Conservation (phyloP, 92 coral and sea anemone genomes). For the Palythoa caribaeorum region DNA sequence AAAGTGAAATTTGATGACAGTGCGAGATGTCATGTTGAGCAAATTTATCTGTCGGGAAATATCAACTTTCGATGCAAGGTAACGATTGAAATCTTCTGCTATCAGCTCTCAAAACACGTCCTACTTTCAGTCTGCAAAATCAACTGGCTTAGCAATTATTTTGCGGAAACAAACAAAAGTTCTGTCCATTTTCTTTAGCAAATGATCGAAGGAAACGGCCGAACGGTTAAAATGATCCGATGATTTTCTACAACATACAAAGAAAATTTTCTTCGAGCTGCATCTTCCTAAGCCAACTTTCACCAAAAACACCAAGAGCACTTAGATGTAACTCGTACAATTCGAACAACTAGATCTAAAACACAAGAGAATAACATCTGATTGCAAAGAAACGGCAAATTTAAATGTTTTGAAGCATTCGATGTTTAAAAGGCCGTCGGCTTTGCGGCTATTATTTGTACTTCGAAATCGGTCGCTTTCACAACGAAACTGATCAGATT, state of each 20-base stretch:
- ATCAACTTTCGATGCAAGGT: not conserved
- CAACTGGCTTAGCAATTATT: not conserved
- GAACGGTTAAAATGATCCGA: not conserved
- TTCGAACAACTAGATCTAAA: not conserved
- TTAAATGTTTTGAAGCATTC: not conserved
- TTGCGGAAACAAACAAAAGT: not conserved
- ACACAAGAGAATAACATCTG: not conserved
- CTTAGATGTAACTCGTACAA: not conserved
- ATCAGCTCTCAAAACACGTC: not conserved
- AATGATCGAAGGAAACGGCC: not conserved
- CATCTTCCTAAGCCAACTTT: not conserved
- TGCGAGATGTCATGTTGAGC: conserved; percentile 29
- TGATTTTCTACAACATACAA: not conserved
- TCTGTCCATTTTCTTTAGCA: not conserved
- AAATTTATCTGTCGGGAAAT: conserved; percentile 29
- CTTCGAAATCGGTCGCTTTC: not conserved
- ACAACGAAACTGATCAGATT: not conserved
- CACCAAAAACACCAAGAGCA: not conserved
- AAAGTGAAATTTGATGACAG: conserved; percentile 32
- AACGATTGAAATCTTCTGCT: not conserved
- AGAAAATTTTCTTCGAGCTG: not conserved
- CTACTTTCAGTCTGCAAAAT: not conserved
- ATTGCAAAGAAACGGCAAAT: not conserved
- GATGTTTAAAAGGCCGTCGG: conserved; percentile 36
- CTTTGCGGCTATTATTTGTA: not conserved